Evolutionary conservation across 1,140 invertebrate species (phyloP).

Genomic region (Lerema accius): DNA sequence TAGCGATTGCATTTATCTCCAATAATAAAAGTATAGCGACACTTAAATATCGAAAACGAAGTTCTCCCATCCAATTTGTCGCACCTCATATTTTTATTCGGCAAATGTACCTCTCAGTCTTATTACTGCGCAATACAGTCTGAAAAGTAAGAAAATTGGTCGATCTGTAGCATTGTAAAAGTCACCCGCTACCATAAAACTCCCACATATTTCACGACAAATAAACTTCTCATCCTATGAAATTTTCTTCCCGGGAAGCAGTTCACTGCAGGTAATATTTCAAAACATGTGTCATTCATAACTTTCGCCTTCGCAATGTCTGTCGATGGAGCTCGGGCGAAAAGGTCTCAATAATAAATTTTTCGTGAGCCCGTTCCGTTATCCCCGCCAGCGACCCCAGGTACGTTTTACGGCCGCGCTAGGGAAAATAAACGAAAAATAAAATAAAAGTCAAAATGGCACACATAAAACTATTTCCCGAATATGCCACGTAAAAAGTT

Average conservation of each 20-base stretch:
- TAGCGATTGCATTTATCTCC: background rate
- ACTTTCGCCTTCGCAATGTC: conserved; percentile 81
- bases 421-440: conserved; percentile 82
- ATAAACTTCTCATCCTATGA: conserved; percentile 79
- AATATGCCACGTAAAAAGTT: conserved; percentile 67
- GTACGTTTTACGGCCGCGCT: conserved; percentile 80
- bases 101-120: conserved; percentile 54
- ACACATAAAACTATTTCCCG: conserved; percentile 79
- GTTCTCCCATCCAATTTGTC: conserved; percentile 76
- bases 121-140: conserved; percentile 71
- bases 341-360: conserved; percentile 83
- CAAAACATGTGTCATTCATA: conserved; percentile 83
- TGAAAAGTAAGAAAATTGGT: conserved; percentile 73
- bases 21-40: conserved; percentile 8
- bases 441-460: conserved; percentile 82
- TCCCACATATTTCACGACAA: conserved; percentile 80
- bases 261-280: conserved; percentile 81
- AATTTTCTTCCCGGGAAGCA: conserved; percentile 74
- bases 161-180: conserved; percentile 76
- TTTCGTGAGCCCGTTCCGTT: conserved; percentile 77
- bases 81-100: conserved; percentile 73
- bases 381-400: conserved; percentile 73
- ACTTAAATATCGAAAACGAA: conserved; percentile 56
- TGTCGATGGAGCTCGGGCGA: conserved; percentile 79
- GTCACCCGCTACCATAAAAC: conserved; percentile 73